Evolutionary conservation across 2,888 invertebrate species (phyloP).

Genomic region (Leucoptera coffeella): DNA sequence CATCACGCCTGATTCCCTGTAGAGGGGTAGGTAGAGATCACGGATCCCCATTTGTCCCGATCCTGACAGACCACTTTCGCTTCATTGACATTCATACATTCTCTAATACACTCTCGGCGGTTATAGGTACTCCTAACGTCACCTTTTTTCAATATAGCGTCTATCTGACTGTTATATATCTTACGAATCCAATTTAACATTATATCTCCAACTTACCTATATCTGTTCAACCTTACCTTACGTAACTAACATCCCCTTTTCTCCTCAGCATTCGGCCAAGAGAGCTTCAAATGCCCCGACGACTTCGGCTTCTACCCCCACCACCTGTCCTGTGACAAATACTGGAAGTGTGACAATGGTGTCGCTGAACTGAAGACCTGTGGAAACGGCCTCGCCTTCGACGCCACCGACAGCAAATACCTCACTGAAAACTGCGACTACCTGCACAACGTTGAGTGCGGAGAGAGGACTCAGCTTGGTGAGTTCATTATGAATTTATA

Average conservation of each 20-base stretch:
- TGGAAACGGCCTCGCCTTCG: slow-evolving; percentile 90
- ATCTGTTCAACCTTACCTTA: background rate
- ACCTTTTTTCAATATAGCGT: too few species aligned
- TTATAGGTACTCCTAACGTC: too few species aligned
- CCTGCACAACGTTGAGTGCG: slow-evolving; percentile 90
- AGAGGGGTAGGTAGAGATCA: too few species aligned
- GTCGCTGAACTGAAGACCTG: slow-evolving; percentile 85
- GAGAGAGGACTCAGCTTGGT: slow-evolving; percentile 82
- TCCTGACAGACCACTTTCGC: too few species aligned
- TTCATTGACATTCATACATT: too few species aligned
- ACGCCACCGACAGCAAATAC: slow-evolving; percentile 82
- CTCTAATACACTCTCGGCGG: too few species aligned
- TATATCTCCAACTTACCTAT: background rate
- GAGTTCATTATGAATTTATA: too few species aligned
- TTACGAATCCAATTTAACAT: background rate
- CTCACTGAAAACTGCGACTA: slow-evolving; percentile 93
- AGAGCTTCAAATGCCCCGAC: slow-evolving; percentile 87
- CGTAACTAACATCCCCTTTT: slow-evolving; percentile 7
- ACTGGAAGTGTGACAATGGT: slow-evolving; percentile 92
- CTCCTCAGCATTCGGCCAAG: slow-evolving; percentile 66
- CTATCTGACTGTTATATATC: too few species aligned
- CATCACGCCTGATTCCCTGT: too few species aligned
- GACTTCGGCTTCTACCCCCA: slow-evolving; percentile 94
- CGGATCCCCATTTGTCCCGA: too few species aligned
- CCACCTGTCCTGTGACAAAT: slow-evolving; percentile 84